phyloP scores from a whole-genome alignment of 2,888 invertebrate species.

The Diploptera punctata region DNA sequence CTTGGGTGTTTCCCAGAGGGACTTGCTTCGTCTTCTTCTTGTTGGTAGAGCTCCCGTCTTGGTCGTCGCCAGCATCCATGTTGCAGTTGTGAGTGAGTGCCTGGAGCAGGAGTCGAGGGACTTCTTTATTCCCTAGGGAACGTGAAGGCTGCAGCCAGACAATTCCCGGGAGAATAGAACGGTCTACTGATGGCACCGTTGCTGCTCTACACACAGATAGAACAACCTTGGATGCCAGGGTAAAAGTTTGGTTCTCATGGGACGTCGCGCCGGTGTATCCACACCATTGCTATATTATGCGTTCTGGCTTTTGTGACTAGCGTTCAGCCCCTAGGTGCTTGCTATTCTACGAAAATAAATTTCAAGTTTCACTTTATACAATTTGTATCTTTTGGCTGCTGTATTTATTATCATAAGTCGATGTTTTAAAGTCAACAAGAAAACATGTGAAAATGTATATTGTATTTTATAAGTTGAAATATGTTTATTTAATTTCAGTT shows the following conservation, averaged over 20 bases:
- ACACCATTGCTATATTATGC: slow-evolving; percentile 25
- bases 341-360: slow-evolving; percentile 13
- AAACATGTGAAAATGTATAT: too few species aligned
- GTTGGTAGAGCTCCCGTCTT: background rate
- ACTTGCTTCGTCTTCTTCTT: background rate
- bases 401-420: too few species aligned
- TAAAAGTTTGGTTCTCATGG: background rate
- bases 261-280: background rate
- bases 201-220: slow-evolving; percentile 12
- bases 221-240: slow-evolving; percentile 13
- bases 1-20: slow-evolving; percentile 16
- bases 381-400: too few species aligned
- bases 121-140: slow-evolving; percentile 20
- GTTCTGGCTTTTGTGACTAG: slow-evolving; percentile 26
- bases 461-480: too few species aligned
- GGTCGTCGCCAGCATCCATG: background rate
- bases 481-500: too few species aligned
- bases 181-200: slow-evolving; percentile 5
- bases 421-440: too few species aligned
- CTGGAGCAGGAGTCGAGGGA: slow-evolving; percentile 30
- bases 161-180: slow-evolving; percentile 7
- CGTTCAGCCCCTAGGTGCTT: slow-evolving; percentile 8
- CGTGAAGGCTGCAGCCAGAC: slow-evolving; percentile 21
- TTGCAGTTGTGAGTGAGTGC: slow-evolving; percentile 23
- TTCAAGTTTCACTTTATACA: slow-evolving; percentile 1